Conservation (phyloP, 2,797 vertebrate species). For the Myiotriccus ornatus region DNA sequence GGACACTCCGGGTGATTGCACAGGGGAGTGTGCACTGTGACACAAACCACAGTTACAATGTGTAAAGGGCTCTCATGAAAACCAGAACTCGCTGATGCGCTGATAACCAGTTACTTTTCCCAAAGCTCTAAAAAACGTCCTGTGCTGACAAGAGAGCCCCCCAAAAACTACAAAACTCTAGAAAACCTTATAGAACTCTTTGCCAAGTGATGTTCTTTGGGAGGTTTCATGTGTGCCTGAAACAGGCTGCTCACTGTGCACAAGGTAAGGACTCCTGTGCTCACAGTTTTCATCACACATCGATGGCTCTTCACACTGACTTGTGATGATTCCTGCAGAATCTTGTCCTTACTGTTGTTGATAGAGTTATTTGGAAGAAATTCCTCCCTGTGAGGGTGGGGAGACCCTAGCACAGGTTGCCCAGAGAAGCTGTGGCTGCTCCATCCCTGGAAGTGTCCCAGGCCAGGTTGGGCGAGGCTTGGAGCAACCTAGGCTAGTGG, state of each 20-base stretch:
- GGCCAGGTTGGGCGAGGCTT: accelerated
- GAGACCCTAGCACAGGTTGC: background rate
- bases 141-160: background rate
- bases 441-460: background rate
- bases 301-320: background rate
- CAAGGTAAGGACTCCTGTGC: accelerated
- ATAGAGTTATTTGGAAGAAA: background rate
- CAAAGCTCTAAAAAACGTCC: background rate
- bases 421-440: background rate
- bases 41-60: slow-evolving; percentile 32
- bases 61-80: slow-evolving; percentile 14
- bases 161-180: background rate
- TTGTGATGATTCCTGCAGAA: background rate
- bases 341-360: background rate
- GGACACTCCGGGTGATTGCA: background rate
- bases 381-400: background rate
- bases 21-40: background rate
- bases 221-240: background rate
- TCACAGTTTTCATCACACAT: background rate
- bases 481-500: background rate
- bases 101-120: slow-evolving; percentile 55
- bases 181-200: background rate
- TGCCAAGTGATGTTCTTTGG: background rate
- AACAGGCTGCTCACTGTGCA: background rate
- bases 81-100: slow-evolving; percentile 41